Base-by-base conservation (phyloP, 2,113 vertebrate species). In the Chionomys nivalis region DNA sequence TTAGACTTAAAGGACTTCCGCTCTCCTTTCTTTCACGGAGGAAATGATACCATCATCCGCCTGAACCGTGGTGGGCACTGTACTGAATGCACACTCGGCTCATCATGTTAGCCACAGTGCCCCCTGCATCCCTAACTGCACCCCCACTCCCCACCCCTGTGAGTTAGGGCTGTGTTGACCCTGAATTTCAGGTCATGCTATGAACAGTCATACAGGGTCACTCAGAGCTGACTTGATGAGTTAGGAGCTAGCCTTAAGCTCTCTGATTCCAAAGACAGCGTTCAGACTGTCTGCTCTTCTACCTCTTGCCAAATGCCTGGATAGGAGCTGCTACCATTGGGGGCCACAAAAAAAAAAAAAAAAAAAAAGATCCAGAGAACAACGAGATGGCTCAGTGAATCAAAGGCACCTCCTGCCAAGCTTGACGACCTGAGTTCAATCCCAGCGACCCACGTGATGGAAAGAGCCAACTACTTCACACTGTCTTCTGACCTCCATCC, bases 11-110 rank as follows among this genome's bases (percentile, higher is more conserved):
- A 76, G 47, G 17, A 42, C 26, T 70, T 91, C 28, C 17, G 31
- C 24, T 76, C 72, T 96, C 52, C 85, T 95, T 72, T 11, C 91
- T 78, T 87, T 92, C 63, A 90, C 92, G 70, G 8, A 68, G 49
- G 36, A 96, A 87, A 73, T 33, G 73, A 87, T 93, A 42, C 21
- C 16, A 19, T 89, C 14, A 33, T 5, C 68, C 36, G 6, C 36
- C 63, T 16, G 33, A 55, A 14, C 58, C 14, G 21, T 36, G 36
- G 73, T 10, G 1, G 93, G 55, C 1, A 8, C 55, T 81, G 23
- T 85, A 26, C 26, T 33, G 39, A 85, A 52, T 5, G 7, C 7
- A 44, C 42, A 36, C 2, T 6, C 19, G 4, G 33, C 24, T 28
- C 21, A 6, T 52, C 49, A 90, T 73, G 81, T n/a, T 58, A 16